phyloP scores from a whole-genome alignment of 2,888 invertebrate genomes.

The Spisula solida region DNA sequence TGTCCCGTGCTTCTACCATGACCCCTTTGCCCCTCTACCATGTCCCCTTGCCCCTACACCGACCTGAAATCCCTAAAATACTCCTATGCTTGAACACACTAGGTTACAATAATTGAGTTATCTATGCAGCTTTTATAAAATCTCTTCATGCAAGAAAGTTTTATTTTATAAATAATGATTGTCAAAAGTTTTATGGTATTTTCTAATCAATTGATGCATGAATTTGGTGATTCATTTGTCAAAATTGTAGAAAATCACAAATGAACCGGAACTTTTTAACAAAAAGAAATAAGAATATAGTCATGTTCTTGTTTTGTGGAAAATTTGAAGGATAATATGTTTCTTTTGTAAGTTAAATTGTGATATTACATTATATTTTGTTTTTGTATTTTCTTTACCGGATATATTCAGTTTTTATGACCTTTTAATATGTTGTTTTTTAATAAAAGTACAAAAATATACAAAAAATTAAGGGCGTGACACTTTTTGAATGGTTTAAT shows the following conservation, averaged over 20 bases:
- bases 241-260: slow-evolving; percentile 15
- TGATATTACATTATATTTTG: not conserved
- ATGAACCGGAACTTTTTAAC: not conserved
- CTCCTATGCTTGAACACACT: no score
- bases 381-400: not conserved
- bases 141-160: not conserved
- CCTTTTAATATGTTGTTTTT: not conserved
- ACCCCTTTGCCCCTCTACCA: no score
- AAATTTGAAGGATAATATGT: not conserved
- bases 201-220: slow-evolving; percentile 24
- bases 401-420: slow-evolving; percentile 11
- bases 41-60: no score
- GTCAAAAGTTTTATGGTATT: not conserved
- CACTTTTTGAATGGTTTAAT: not conserved
- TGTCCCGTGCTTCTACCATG: no score
- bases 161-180: slow-evolving; percentile 1
- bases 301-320: not conserved
- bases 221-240: slow-evolving; percentile 13
- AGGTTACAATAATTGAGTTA: no score
- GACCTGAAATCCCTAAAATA: no score
- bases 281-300: not conserved
- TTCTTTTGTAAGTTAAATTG: not conserved
- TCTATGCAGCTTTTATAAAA: not conserved
- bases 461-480: not conserved
- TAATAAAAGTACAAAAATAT: no score